Evolutionary conservation across 2,888 invertebrate species (phyloP).

Genomic region (Dione juno): DNA sequence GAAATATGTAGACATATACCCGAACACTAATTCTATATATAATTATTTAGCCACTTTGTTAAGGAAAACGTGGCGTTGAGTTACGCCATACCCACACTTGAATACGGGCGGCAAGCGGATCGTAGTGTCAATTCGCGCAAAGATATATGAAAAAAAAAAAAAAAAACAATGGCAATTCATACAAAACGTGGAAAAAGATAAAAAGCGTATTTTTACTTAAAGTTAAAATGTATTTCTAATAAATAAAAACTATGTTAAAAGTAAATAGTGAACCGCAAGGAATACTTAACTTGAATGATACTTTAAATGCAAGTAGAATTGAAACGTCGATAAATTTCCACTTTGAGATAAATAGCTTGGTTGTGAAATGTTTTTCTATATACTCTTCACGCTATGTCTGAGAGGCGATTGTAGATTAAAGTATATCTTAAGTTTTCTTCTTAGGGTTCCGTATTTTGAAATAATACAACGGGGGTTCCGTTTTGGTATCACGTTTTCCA

Average conservation of each 20-base stretch:
- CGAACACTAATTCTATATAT: too few relatives aligned
- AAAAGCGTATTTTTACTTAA: neutral
- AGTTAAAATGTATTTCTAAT: slow-evolving; percentile 4
- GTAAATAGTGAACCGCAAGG: slow-evolving; percentile 9
- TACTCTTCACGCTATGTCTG: neutral
- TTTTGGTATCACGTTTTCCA: too few relatives aligned
- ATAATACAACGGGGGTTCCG: too few relatives aligned
- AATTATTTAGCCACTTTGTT: too few relatives aligned
- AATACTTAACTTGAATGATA: slow-evolving; percentile 10
- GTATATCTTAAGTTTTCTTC: neutral
- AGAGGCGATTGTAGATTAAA: slow-evolving; percentile 7
- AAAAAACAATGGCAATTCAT: too few relatives aligned
- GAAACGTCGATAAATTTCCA: slow-evolving; percentile 3
- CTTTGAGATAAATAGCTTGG: slow-evolving; percentile 9
- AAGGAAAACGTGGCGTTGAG: too few relatives aligned
- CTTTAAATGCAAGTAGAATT: slow-evolving; percentile 8
- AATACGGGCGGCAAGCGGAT: too few relatives aligned
- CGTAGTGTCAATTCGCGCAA: too few relatives aligned
- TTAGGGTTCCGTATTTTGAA: too few relatives aligned
- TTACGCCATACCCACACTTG: too few relatives aligned
- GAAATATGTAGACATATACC: too few relatives aligned
- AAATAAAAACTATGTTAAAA: neutral
- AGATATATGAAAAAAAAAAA: too few relatives aligned
- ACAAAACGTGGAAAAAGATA: neutral
- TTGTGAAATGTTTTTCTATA: slow-evolving; percentile 20